Conservation (phyloP, 2,888 invertebrate genomes). For the Yponomeuta plumbellus region DNA sequence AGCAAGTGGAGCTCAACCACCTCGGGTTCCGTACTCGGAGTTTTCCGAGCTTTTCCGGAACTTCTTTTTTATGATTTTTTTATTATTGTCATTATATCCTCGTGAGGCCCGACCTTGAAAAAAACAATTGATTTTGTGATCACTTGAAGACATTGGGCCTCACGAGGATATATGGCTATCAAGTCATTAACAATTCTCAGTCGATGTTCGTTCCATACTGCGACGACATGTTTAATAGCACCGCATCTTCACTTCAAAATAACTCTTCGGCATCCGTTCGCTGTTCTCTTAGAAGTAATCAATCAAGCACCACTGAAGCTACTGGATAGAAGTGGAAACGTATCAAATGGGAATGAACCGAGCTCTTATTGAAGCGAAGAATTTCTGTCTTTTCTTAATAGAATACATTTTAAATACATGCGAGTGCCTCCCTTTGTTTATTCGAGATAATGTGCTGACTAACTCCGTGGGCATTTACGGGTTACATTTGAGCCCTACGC, state of each 20-base stretch:
- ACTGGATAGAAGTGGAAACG: slow-evolving; percentile 1
- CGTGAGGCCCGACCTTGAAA: too few relatives aligned
- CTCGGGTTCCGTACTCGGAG: too few relatives aligned
- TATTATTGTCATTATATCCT: too few relatives aligned
- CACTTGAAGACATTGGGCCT: too few relatives aligned
- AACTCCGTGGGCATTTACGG: background rate
- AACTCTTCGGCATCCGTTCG: background rate
- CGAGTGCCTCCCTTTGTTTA: slow-evolving; percentile 7
- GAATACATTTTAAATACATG: slow-evolving; percentile 4
- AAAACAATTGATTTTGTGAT: too few relatives aligned
- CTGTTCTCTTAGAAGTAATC: background rate
- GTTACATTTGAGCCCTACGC: slow-evolving; percentile 1
- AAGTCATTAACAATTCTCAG: background rate
- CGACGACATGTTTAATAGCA: background rate
- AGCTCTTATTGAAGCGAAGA: background rate
- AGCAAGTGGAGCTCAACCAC: too few relatives aligned
- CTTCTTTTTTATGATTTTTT: too few relatives aligned
- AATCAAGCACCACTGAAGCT: slow-evolving; percentile 1
- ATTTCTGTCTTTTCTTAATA: slow-evolving; percentile 9
- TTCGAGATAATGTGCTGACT: slow-evolving; percentile 4
- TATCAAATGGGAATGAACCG: slow-evolving; percentile 10
- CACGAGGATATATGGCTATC: too few relatives aligned
- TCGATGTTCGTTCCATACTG: background rate
- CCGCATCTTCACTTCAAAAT: background rate
- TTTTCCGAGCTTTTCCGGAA: too few relatives aligned